Evolutionary conservation across 1,140 invertebrate species (phyloP), one percentile per base, ranked within the genome.

Genomic region (Trachelipus rathkii): DNA sequence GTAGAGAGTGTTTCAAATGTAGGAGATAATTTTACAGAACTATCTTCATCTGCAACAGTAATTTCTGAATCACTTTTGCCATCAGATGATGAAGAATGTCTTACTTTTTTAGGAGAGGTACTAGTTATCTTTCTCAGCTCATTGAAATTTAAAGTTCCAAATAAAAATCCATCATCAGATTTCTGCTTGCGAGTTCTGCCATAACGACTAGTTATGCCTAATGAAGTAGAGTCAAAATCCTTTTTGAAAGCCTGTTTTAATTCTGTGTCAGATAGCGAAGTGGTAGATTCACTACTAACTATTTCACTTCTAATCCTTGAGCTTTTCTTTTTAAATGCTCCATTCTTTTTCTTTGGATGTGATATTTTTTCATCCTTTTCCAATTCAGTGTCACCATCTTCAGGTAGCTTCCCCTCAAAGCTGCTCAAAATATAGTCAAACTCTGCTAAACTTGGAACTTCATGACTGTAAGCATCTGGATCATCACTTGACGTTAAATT

Each of bases 111-210:
- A 50, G 78, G 78, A 44, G 74, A 76, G 53, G 71, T 72, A 23
- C 71, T 73, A 10, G 78, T 79, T 33, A 79, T 79, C 60, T 79
- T 79, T 19, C 78, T 72, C 23, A 79, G 66, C 67, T 79, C 78
- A 74, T 79, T 79, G 45, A 79, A 79, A 71, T 79, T 79, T 15
- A 79, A 67, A 23, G 78, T 79, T 21, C 78, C 78, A 72, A 79
- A 79, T 74, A 79, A 79, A 74, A 79, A 79, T 1, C 75, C 78
- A 74, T 79, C 78, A 44, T 74, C 75, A 3, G 75, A 74, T 72
- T 79, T 79, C 8, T 74, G 72, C 33, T 79, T 79, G 21, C 78
- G 66, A 71, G 78, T 21, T 71, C 78, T 76, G 6, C 78, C 78
- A 71, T 79, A 79, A 11, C 78, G 74, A 44, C 78, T 79, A 24